phyloP scores from a whole-genome alignment of 2,113 vertebrate species.

The Nanorana parkeri region DNA sequence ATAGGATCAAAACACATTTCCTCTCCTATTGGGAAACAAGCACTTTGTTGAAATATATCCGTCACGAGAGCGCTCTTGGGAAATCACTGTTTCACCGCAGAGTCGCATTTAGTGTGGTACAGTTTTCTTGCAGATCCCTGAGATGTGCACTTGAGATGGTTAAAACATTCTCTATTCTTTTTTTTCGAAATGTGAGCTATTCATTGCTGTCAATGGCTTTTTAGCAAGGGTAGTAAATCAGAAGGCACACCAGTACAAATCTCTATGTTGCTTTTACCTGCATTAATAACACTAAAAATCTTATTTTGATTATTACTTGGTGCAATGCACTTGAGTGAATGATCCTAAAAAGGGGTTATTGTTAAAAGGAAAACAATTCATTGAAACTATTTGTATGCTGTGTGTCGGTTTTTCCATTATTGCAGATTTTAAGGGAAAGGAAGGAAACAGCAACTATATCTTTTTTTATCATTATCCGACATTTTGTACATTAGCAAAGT shows the following conservation, averaged over 20 bases:
- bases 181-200: slow-evolving; percentile 32
- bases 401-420: not conserved
- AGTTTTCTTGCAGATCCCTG: slow-evolving; percentile 31
- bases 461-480: too few species aligned
- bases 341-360: too few species aligned
- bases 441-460: too few species aligned
- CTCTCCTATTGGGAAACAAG: slow-evolving; percentile 54
- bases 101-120: slow-evolving; percentile 40
- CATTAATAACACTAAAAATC: not conserved
- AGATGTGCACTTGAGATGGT: slow-evolving; percentile 45
- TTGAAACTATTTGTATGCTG: too few species aligned
- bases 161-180: slow-evolving; percentile 39
- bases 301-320: not conserved
- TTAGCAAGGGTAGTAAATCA: not conserved
- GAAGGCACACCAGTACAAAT: not conserved
- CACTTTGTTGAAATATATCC: slow-evolving; percentile 57
- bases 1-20: slow-evolving; percentile 57
- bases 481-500: too few species aligned
- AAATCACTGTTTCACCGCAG: slow-evolving; percentile 57
- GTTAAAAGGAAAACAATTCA: too few species aligned
- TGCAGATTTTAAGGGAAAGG: too few species aligned
- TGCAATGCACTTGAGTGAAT: too few species aligned
- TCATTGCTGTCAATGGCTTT: slow-evolving; percentile 4
- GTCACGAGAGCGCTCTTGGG: slow-evolving; percentile 49
- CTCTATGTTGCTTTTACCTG: not conserved